A percentile compares a stretch with the other conserved stretches of the same genome.
Conservation (phyloP, 2,888 invertebrate species). For the Limnephilus lunatus region DNA sequence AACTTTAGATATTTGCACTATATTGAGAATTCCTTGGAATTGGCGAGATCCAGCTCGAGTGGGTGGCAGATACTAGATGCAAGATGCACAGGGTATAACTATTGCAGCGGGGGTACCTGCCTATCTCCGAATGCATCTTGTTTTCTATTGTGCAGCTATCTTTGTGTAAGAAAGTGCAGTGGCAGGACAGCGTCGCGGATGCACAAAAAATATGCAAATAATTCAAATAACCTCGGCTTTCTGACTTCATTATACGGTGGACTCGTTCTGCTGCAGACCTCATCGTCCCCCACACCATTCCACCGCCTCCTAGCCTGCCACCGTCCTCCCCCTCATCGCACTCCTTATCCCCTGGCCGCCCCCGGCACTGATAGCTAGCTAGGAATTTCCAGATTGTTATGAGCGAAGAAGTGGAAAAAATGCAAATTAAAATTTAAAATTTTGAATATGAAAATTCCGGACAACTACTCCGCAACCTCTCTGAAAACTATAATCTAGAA, state of each 20-base stretch:
- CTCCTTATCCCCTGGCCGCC: background rate
- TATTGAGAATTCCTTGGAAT: background rate
- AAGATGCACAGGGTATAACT: background rate
- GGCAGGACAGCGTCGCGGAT: slow-evolving; percentile 59
- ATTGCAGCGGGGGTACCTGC: slow-evolving; percentile 4
- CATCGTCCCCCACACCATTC: background rate
- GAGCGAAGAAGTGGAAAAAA: slow-evolving; percentile 60
- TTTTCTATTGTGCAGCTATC: slow-evolving; percentile 63
- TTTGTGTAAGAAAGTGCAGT: slow-evolving; percentile 54
- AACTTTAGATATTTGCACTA: slow-evolving; percentile 14
- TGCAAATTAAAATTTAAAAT: slow-evolving; percentile 55
- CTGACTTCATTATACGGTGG: slow-evolving; percentile 64
- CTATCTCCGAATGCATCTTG: slow-evolving; percentile 54
- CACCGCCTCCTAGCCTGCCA: background rate
- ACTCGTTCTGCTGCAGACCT: slow-evolving; percentile 39
- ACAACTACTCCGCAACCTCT: background rate
- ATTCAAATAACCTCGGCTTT: slow-evolving; percentile 65
- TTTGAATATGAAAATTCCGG: background rate
- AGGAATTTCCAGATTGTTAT: slow-evolving; percentile 50
- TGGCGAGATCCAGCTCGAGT: background rate
- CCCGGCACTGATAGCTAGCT: slow-evolving; percentile 35
- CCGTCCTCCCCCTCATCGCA: background rate
- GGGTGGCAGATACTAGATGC: slow-evolving; percentile 1
- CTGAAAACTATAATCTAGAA: background rate
- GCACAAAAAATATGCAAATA: slow-evolving; percentile 66